Conservation (phyloP, 2,113 vertebrate genomes). For the Chitala chitala region DNA sequence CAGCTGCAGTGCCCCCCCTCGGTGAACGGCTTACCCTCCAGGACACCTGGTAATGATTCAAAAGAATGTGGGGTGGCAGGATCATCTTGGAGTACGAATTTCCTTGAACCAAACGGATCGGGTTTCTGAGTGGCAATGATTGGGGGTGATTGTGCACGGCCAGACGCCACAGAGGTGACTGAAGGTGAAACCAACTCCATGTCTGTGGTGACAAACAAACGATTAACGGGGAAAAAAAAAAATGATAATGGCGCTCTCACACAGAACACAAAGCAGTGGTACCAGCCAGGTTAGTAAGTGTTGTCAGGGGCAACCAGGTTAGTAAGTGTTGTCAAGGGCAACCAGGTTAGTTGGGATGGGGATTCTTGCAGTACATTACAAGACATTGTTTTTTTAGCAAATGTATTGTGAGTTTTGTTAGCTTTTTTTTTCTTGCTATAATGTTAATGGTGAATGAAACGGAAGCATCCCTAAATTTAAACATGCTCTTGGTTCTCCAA, state of each 20-base stretch:
- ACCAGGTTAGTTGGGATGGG: too few relatives aligned
- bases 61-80: constrained; percentile 91
- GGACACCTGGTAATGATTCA: constrained; percentile 91
- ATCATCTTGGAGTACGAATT: constrained; percentile 91
- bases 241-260: constrained; percentile 45
- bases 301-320: constrained; percentile 36
- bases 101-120: constrained; percentile 93
- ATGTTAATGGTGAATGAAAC: not conserved
- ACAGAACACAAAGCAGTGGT: constrained; percentile 46
- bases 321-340: constrained; percentile 28
- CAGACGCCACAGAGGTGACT: constrained; percentile 87
- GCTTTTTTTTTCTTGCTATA: not conserved
- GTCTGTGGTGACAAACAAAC: constrained; percentile 99
- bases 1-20: constrained; percentile 74
- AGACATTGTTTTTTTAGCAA: too few relatives aligned
- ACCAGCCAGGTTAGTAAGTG: constrained; percentile 50
- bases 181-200: constrained; percentile 87
- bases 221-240: constrained; percentile 47
- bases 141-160: constrained; percentile 87
- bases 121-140: constrained; percentile 91
- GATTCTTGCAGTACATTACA: too few relatives aligned
- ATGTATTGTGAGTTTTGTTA: too few relatives aligned
- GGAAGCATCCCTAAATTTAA: not conserved
- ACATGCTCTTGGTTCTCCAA: not conserved
- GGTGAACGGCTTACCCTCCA: constrained; percentile 92